Base-by-base conservation (phyloP, 2,888 invertebrate genomes). In the Thecophora atra region DNA sequence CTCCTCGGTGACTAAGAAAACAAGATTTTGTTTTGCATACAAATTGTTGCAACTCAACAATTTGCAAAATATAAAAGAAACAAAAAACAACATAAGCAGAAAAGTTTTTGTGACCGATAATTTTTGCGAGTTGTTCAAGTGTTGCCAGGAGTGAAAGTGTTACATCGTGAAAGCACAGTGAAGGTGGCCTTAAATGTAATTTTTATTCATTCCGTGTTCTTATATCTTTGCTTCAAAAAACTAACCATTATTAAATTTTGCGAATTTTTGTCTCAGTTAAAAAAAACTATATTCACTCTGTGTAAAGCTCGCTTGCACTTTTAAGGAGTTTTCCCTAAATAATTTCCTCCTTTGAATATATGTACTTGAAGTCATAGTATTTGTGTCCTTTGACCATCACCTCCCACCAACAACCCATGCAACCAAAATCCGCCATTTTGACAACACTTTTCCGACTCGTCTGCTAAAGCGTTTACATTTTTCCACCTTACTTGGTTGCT, bases 141-240 rank as follows among this genome's bases (percentile, higher is more conserved):
- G 56, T 47, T 71, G 58, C 56, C n/a, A 47, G 21, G 21, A 71
- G 58, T 71, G 71, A 58, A 71, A 71, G 71, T 65, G 58, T 64
- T 65, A 65, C 26, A 65, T 47, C 26, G 21, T 30, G 30, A 21
- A 64, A 47, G 37, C n/a, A 19, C 15, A 26, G 17, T 15, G 15
- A 58, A 58, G 42, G n/a, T 13, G 26, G n/a, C 24, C 15, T 44
- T 44, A 44, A 11, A 11, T 11, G 44, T 44, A 15, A 44, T 44
- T 44, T 44, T 44, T 44, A 44, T 11, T 7, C 44, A 11, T 7
- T 44, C 11, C 11, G 37, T 37, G 37, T 37, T 37, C 11, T 37
- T 11, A 37, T 37, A 8, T 37, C 11, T 11, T 37, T 37, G 37
- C 37, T 37, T 37, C 11, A 8, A 37, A 37, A 8, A 6, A 37